Conservation (phyloP, 2,888 invertebrate genomes). For the Xestia xanthographa region DNA sequence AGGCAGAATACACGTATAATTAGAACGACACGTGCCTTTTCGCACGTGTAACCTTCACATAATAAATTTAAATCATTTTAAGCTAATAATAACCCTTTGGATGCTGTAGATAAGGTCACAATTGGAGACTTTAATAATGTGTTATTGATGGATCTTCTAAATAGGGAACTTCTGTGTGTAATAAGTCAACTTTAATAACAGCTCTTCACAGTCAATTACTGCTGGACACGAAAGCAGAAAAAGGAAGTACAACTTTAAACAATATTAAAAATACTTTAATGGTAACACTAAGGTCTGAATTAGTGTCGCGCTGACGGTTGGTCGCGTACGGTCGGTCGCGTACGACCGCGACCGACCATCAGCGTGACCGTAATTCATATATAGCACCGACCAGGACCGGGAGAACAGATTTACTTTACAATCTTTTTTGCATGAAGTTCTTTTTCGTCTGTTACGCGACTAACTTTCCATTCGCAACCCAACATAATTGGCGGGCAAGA, state of each 20-base stretch:
- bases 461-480: neutral
- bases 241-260: neutral
- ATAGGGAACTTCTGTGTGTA: neutral
- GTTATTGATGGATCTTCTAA: neutral
- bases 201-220: neutral
- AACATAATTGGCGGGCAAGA: neutral
- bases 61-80: neutral
- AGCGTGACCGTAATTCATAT: too few species aligned
- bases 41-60: slow-evolving; percentile 5
- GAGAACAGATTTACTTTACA: neutral
- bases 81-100: neutral
- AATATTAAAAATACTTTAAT: neutral
- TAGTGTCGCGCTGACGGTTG: too few species aligned
- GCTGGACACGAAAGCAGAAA: too few species aligned
- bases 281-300: too few species aligned
- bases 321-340: too few species aligned
- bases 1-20: neutral
- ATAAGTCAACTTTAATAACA: neutral
- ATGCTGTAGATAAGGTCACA: neutral
- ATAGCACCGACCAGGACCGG: neutral
- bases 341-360: too few species aligned
- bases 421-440: neutral
- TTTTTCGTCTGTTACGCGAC: neutral
- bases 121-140: neutral
- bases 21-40: neutral